A percentile compares a stretch with the other conserved stretches of the same genome.
These are phyloP conservation scores for Lymantria dispar DNA, from an alignment of 2,888 invertebrate genomes.

Conservation along the genomic window DNA sequence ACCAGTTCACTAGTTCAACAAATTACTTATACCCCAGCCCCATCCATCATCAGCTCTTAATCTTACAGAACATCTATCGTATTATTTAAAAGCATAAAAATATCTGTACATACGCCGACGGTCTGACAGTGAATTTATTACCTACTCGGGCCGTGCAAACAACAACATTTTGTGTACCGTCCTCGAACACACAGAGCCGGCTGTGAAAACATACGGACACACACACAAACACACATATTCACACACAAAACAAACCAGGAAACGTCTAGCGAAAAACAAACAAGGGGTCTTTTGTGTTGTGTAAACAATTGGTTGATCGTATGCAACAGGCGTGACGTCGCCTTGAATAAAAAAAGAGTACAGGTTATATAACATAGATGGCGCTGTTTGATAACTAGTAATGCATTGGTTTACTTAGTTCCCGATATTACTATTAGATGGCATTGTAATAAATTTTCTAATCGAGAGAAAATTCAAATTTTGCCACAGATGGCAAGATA, in stretches of 20 bases:
- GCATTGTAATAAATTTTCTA: slow-evolving; percentile 42
- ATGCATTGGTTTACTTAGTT: slow-evolving; percentile 27
- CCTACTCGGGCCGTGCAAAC: slow-evolving; percentile 63
- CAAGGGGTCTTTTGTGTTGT: slow-evolving; percentile 81
- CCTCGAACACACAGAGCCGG: slow-evolving; percentile 65
- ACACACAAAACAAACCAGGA: slow-evolving; percentile 82
- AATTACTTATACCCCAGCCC: too few relatives aligned
- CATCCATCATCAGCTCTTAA: background rate
- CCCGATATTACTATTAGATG: slow-evolving; percentile 42
- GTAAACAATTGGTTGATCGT: slow-evolving; percentile 78
- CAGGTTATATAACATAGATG: slow-evolving; percentile 65
- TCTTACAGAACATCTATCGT: slow-evolving; percentile 22
- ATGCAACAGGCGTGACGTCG: slow-evolving; percentile 79
- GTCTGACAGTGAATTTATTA: slow-evolving; percentile 65
- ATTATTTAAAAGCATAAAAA: slow-evolving; percentile 39
- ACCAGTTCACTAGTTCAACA: too few relatives aligned
- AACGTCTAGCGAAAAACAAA: slow-evolving; percentile 83
- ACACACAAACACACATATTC: slow-evolving; percentile 48
- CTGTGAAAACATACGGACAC: slow-evolving; percentile 72
- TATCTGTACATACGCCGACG: slow-evolving; percentile 30
- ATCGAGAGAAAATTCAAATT: slow-evolving; percentile 28
- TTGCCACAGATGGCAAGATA: slow-evolving; percentile 27
- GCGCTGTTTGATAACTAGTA: slow-evolving; percentile 30
- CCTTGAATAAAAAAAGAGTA: slow-evolving; percentile 52
- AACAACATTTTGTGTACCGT: slow-evolving; percentile 77